Conservation (phyloP, 2,113 vertebrate species). For the Scomber japonicus region DNA sequence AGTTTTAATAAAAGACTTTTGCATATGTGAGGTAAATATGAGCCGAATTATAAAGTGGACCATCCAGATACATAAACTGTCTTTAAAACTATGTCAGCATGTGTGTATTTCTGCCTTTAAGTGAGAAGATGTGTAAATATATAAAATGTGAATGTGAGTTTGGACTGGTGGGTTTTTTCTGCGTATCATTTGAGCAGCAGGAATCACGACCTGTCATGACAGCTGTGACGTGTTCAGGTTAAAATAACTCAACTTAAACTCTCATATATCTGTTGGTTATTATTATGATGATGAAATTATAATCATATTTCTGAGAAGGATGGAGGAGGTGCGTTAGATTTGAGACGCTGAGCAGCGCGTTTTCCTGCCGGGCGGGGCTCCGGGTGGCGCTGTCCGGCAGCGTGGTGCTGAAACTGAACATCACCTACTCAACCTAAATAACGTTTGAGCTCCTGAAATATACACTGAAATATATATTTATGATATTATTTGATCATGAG, state of each 20-base stretch:
- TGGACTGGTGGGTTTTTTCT: not conserved
- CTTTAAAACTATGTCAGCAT: fast-evolving
- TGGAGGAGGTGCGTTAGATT: conserved; percentile 33
- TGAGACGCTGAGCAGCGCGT: not conserved
- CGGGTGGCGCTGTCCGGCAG: conserved; percentile 48
- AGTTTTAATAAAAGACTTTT: not conserved
- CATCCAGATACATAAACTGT: fast-evolving
- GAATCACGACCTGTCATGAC: not conserved
- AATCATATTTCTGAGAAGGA: not conserved
- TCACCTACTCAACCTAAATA: no score
- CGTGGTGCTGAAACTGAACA: conserved; percentile 52
- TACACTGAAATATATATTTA: no score
- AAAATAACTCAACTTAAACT: not conserved
- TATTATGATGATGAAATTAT: not conserved
- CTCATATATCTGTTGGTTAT: not conserved
- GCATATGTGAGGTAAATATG: fast-evolving
- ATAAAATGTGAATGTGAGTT: not conserved
- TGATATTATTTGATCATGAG: no score
- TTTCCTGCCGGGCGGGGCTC: conserved; percentile 49
- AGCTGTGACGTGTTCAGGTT: fast-evolving
- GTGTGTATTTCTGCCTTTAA: fast-evolving
- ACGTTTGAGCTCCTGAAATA: no score
- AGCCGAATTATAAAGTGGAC: not conserved
- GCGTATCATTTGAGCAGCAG: not conserved
- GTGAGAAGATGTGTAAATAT: not conserved